phyloP scores from a whole-genome alignment of 2,113 vertebrate genomes.

The Camelus dromedarius region DNA sequence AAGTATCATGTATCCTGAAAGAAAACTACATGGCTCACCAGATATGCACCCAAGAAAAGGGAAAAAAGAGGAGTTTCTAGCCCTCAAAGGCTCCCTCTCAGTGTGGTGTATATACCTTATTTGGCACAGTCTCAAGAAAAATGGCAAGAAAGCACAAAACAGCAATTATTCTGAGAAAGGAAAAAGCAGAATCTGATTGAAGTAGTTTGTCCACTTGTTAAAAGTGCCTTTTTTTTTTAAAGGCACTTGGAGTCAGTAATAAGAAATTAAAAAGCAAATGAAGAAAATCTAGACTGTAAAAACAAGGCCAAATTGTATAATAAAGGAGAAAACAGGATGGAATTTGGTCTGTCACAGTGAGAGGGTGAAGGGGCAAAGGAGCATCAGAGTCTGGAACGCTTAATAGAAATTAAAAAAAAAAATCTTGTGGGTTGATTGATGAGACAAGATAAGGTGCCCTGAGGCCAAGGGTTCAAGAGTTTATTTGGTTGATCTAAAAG shows the following conservation, averaged over 20 bases:
- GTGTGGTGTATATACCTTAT: background rate
- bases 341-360: background rate
- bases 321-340: background rate
- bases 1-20: background rate
- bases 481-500: background rate
- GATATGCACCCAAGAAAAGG: background rate
- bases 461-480: background rate
- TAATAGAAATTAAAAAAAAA: background rate
- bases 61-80: background rate
- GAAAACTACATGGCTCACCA: background rate
- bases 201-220: background rate
- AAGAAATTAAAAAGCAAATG: constrained; percentile 28
- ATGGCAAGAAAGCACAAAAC: background rate
- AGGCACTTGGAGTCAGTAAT: background rate
- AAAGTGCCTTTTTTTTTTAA: background rate
- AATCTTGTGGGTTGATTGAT: background rate
- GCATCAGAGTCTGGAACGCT: background rate
- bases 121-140: background rate
- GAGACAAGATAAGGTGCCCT: background rate
- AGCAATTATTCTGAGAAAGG: background rate
- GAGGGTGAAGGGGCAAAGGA: background rate
- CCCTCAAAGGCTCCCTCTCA: background rate
- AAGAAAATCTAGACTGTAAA: constrained; percentile 6
- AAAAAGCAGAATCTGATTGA: background rate
- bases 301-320: background rate